phyloP scores from a whole-genome alignment of 1,140 invertebrate genomes.

The Achatina immaculata region DNA sequence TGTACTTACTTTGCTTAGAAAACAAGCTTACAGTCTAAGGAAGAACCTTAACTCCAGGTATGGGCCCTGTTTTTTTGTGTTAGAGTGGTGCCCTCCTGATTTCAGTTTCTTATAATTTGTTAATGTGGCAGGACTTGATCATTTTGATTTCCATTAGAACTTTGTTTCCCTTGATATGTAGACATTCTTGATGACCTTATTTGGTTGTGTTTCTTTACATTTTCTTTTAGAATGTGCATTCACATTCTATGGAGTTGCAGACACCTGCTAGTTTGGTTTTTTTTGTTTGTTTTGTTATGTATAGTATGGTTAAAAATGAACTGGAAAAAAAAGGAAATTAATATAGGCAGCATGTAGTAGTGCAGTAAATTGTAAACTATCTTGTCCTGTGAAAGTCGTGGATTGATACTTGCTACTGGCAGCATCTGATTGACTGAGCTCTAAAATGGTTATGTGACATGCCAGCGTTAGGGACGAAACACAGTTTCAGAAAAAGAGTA shows the following conservation, averaged over 20 bases:
- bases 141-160: constrained; percentile 30
- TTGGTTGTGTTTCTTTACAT: constrained; percentile 28
- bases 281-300: not conserved
- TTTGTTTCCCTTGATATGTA: too few relatives aligned
- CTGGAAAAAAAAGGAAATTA: not conserved
- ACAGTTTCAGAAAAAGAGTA: not conserved
- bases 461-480: not conserved
- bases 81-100: constrained; percentile 33
- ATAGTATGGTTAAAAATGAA: not conserved
- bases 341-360: not conserved
- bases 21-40: constrained; percentile 54
- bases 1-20: constrained; percentile 14
- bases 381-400: not conserved
- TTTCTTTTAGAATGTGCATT: constrained; percentile 31
- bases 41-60: constrained; percentile 53
- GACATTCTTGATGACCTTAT: too few relatives aligned
- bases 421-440: not conserved
- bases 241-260: constrained; percentile 27
- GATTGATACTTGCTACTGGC: not conserved
- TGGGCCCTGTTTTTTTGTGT: constrained; percentile 23
- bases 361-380: not conserved
- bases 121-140: constrained; percentile 23
- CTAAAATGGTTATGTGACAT: not conserved
- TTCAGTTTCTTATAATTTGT: constrained; percentile 1
- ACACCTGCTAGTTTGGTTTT: constrained; percentile 25